These are phyloP conservation scores for Plecotus auritus DNA, from an alignment of 2,113 vertebrate species.

Conservation along the genomic window DNA sequence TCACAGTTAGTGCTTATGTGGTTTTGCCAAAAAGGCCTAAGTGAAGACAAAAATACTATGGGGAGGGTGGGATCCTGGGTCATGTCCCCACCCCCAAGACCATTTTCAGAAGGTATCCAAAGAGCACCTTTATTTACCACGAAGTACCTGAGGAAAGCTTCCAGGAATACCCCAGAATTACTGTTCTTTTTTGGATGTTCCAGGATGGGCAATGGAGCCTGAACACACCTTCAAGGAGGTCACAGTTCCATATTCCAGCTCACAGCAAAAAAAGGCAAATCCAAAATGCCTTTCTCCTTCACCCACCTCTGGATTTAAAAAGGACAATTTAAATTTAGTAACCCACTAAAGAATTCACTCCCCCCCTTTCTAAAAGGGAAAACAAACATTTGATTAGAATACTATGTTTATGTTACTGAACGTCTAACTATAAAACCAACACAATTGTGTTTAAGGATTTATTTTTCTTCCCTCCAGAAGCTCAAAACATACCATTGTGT, in stretches of 20 bases:
- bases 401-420: background rate
- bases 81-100: background rate
- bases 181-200: background rate
- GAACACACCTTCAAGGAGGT: background rate
- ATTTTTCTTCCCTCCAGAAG: conserved; percentile 9
- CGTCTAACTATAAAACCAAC: background rate
- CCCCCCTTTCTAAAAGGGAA: background rate
- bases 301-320: background rate
- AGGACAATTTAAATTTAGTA: background rate
- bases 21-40: background rate
- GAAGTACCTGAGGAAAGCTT: background rate
- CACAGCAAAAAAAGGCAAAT: background rate
- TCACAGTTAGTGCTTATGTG: background rate
- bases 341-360: background rate
- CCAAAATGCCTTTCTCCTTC: background rate
- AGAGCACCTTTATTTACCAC: background rate
- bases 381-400: background rate
- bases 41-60: background rate
- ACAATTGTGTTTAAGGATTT: background rate
- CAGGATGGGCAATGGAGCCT: background rate
- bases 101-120: background rate
- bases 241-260: background rate
- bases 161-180: background rate
- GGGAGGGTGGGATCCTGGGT: background rate
- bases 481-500: background rate